Evolutionary conservation across 30 jellyfish, hydroid and myxozoan genomes (phyloP).

Genomic region (Aurelia coerulea): DNA sequence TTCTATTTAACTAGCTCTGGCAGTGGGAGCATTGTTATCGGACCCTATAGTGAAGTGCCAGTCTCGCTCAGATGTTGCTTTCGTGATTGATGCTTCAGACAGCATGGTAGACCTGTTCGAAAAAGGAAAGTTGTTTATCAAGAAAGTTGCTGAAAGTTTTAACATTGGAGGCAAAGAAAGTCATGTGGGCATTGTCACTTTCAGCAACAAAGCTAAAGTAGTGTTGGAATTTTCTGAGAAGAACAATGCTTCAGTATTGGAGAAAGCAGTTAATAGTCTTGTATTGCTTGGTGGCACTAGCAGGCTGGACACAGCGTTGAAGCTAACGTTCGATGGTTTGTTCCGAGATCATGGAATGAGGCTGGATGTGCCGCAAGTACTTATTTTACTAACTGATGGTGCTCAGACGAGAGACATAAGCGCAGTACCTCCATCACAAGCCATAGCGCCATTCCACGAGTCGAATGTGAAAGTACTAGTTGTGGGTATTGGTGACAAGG

Average conservation of each 20-base stretch:
- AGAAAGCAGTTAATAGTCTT: slow-evolving; percentile 37
- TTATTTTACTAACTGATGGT: slow-evolving; percentile 50
- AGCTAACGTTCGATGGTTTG: slow-evolving; percentile 33
- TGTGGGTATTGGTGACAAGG: slow-evolving; percentile 12
- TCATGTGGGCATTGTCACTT: slow-evolving; percentile 32
- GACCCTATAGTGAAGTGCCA: background rate
- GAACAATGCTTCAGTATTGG: slow-evolving; percentile 25
- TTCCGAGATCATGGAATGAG: slow-evolving; percentile 59
- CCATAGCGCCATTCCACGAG: slow-evolving; percentile 39
- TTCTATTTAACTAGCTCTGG: no score
- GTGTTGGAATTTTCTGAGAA: slow-evolving; percentile 31
- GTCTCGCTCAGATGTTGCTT: slow-evolving; percentile 29
- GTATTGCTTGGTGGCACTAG: slow-evolving; percentile 24
- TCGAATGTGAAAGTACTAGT: slow-evolving; percentile 5
- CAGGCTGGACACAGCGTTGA: slow-evolving; percentile 51
- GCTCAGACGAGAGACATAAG: slow-evolving; percentile 22
- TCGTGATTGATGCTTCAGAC: slow-evolving; percentile 44
- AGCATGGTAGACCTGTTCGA: slow-evolving; percentile 13
- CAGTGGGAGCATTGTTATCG: no score
- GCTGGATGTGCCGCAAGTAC: slow-evolving; percentile 47
- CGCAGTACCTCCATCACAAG: slow-evolving; percentile 33
- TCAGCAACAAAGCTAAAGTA: slow-evolving; percentile 17
- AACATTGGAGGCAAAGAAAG: background rate
- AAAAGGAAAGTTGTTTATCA: background rate
- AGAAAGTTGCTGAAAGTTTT: background rate